These are phyloP conservation scores for Icerya purchasi DNA, from an alignment of 2,888 invertebrate species.

Conservation along the genomic window DNA sequence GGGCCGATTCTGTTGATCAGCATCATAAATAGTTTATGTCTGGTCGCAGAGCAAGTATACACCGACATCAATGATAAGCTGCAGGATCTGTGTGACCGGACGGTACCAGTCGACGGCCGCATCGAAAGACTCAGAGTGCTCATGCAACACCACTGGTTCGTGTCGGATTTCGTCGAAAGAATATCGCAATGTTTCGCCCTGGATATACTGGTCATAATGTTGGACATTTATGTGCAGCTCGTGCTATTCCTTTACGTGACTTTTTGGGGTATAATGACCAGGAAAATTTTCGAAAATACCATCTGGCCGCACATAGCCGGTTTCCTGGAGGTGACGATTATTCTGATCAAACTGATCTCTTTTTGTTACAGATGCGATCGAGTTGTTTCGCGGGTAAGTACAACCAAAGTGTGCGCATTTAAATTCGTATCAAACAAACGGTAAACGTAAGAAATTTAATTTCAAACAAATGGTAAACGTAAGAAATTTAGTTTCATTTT, in stretches of 20 bases:
- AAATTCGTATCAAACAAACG: too few species aligned
- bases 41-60: conserved; percentile 13
- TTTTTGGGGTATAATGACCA: conserved; percentile 13
- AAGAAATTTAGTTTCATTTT: too few species aligned
- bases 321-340: conserved; percentile 10
- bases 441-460: too few species aligned
- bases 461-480: too few species aligned
- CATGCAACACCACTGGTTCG: conserved; percentile 15
- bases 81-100: conserved; percentile 9
- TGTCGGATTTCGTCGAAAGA: conserved; percentile 12
- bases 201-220: conserved; percentile 12
- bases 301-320: conserved; percentile 9
- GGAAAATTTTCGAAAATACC: conserved; percentile 8
- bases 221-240: conserved; percentile 15
- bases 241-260: conserved; percentile 13
- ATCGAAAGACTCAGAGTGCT: conserved; percentile 5
- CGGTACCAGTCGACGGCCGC: conserved; percentile 1
- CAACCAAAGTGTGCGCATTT: too few species aligned
- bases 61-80: conserved; percentile 15
- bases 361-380: conserved; percentile 14
- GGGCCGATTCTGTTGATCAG: conserved; percentile 13
- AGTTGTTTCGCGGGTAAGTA: too few species aligned
- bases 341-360: conserved; percentile 12
- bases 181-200: conserved; percentile 13
- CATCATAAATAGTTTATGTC: conserved; percentile 13